These are phyloP conservation scores for Okapia johnstoni DNA, from an alignment of 2,113 vertebrate genomes.

Conservation along the genomic window DNA sequence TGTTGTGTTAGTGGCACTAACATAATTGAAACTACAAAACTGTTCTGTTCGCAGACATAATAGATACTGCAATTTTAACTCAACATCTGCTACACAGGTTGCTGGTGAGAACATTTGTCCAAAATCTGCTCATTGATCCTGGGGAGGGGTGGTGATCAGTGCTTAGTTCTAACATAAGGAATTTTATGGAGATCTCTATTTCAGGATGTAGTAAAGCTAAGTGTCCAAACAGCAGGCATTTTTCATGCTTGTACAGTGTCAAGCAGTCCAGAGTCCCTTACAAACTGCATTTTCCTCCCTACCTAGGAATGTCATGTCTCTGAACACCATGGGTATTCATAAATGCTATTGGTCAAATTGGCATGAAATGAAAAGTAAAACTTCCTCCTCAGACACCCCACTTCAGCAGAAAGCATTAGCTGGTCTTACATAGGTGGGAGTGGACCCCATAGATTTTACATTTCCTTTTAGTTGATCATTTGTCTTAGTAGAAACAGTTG, in stretches of 20 bases:
- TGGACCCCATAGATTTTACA: conserved; percentile 47
- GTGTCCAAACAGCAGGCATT: conserved; percentile 72
- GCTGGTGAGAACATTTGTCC: conserved; percentile 78
- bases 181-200: conserved; percentile 78
- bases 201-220: conserved; percentile 79
- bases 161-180: conserved; percentile 68
- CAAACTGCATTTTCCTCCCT: conserved; percentile 57
- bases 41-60: conserved; percentile 67
- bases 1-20: conserved; percentile 73
- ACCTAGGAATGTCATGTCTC: not conserved
- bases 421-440: conserved; percentile 43
- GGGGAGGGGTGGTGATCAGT: conserved; percentile 64
- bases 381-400: conserved; percentile 37
- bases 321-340: not conserved
- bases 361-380: not conserved
- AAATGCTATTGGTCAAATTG: not conserved
- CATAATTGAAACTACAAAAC: conserved; percentile 74
- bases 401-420: conserved; percentile 34
- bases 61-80: conserved; percentile 72
- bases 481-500: conserved; percentile 73
- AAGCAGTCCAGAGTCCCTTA: conserved; percentile 53
- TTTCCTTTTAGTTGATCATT: conserved; percentile 72
- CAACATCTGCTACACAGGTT: conserved; percentile 83
- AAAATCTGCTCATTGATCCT: conserved; percentile 75
- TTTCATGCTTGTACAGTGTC: conserved; percentile 73